Evolutionary conservation across 2,888 invertebrate genomes (phyloP), one percentile per base, ranked within the genome.

Genomic region (Lepetodrilus schrolli): DNA sequence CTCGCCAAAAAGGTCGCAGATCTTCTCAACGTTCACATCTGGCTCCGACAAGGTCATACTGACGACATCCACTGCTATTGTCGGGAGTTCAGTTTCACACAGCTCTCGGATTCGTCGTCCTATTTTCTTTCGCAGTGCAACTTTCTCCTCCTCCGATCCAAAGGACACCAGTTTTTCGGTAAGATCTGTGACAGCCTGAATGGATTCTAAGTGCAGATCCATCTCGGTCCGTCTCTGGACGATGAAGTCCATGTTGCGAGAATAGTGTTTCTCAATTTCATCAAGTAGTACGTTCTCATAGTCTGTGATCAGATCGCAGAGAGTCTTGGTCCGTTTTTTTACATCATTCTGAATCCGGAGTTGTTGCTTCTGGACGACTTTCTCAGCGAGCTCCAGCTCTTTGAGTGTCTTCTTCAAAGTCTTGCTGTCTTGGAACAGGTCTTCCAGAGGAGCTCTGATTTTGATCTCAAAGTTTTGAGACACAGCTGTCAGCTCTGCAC

Each of bases 131-230:
- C 87, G 75, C 82, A 86, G 78, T n/a, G 82, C 75, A 10, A 87
- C 86, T 75, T 87, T 87, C 71, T 87, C 87, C 50, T 87, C 87
- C 72, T 80, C 84, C 2, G 85, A 84, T 7, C 87, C 87, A 74
- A 84, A 87, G 5, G 82, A 77, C 10, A 84, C 66, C 2, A 87
- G 84, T 68, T 85, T 87, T 48, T 86, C 84, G 1, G 87, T 84
- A 69, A 87, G 82, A 50, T 86, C 84, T 17, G 78, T 82, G 4
- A 86, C 85, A 4, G 83, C 85, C 65, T 79, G 79, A 36, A 87
- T 85, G 58, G 85, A 83, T 1, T 83, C 82, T 10, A 84, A 72
- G 70, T 84, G 85, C 77, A 81, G 81, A n/a, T 83, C 72, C 7
- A 84, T 74, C 4, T 81, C 82, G 17, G 74, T 74, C 10, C 82